A percentile compares a stretch with the other conserved stretches of the same genome.
These are phyloP conservation scores for Paraescarpia echinospica DNA, from an alignment of 1,140 invertebrate genomes.

Conservation along the genomic window DNA sequence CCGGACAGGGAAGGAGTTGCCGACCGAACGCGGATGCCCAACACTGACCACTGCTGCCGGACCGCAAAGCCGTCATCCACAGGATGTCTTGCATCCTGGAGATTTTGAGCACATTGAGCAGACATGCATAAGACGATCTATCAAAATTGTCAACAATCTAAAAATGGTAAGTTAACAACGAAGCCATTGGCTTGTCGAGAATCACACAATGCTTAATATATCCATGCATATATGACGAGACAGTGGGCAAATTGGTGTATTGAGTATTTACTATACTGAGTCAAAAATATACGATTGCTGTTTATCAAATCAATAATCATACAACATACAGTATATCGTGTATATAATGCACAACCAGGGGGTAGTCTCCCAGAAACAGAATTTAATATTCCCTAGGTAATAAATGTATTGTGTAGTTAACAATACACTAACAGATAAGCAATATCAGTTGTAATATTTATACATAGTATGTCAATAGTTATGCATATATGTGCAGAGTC, in stretches of 20 bases:
- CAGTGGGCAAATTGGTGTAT: background rate
- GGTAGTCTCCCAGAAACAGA: too few species aligned
- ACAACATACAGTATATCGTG: too few species aligned
- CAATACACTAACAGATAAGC: too few species aligned
- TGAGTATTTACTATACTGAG: background rate
- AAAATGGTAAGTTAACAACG: background rate
- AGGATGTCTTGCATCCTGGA: slow-evolving; percentile 33
- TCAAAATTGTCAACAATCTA: too few species aligned
- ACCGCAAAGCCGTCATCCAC: slow-evolving; percentile 19
- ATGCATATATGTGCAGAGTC: too few species aligned
- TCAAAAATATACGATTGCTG: background rate
- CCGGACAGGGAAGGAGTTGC: slow-evolving; percentile 19
- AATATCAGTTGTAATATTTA: too few species aligned
- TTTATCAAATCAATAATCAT: background rate
- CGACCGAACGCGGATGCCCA: slow-evolving; percentile 30
- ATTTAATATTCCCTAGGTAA: too few species aligned
- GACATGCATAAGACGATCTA: too few species aligned
- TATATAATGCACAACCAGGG: too few species aligned
- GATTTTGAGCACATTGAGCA: background rate
- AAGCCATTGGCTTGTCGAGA: background rate
- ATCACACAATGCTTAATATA: background rate
- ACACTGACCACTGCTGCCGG: slow-evolving; percentile 30
- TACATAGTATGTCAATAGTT: too few species aligned
- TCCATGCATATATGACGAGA: background rate
- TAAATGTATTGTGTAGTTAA: too few species aligned